Evolutionary conservation across 2,113 vertebrate species (phyloP).

Genomic region (Pitta sordida): DNA sequence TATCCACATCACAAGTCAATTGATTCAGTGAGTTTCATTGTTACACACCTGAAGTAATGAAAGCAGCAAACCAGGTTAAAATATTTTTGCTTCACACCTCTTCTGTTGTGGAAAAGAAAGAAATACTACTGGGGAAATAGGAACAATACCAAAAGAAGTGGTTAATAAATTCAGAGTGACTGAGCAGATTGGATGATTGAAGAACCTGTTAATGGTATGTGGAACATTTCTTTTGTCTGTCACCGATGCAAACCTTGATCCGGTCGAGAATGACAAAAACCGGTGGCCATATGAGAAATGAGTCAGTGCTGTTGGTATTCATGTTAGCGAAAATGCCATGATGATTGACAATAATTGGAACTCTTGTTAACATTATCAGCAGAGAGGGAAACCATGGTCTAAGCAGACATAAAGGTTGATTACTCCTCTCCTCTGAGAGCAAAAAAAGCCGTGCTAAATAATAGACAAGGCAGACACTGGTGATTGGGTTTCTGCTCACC

Average conservation of each 20-base stretch:
- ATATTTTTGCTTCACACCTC: background rate
- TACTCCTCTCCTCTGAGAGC: background rate
- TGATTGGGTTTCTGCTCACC: background rate
- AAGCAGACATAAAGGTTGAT: slow-evolving; percentile 25
- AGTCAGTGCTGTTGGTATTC: slow-evolving; percentile 39
- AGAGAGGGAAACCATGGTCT: slow-evolving; percentile 12
- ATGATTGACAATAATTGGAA: slow-evolving; percentile 62
- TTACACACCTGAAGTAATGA: background rate
- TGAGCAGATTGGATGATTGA: slow-evolving; percentile 43
- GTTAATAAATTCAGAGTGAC: slow-evolving; percentile 33
- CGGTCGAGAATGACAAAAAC: slow-evolving; percentile 20
- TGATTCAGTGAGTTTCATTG: background rate
- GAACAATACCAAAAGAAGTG: slow-evolving; percentile 15
- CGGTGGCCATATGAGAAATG: slow-evolving; percentile 22
- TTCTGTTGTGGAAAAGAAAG: background rate
- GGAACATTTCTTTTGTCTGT: slow-evolving; percentile 32
- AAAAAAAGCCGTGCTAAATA: background rate
- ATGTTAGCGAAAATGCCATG: background rate
- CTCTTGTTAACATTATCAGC: slow-evolving; percentile 51
- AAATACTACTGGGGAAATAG: background rate
- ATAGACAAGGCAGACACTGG: background rate
- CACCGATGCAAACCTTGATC: background rate
- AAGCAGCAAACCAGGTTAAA: background rate
- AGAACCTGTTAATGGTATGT: background rate
- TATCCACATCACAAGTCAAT: background rate